phyloP scores from a whole-genome alignment of 2,113 vertebrate species.

The Polypterus senegalus region DNA sequence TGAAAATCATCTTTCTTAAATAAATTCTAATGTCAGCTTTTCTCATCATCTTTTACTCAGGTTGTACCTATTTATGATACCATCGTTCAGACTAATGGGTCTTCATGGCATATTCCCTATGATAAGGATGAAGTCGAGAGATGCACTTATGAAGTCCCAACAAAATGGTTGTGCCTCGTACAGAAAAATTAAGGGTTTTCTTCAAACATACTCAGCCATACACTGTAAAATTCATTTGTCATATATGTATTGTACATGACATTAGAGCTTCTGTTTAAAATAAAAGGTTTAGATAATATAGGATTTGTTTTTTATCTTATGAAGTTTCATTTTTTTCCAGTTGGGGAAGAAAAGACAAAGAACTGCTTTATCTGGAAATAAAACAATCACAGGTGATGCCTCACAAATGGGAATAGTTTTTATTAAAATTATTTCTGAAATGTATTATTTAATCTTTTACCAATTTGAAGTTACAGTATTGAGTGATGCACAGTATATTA shows the following conservation, averaged over 20 bases:
- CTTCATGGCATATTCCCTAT: slow-evolving; percentile 87
- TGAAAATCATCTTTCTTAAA: too few relatives aligned
- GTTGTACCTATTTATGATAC: slow-evolving; percentile 62
- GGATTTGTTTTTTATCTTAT: neutral
- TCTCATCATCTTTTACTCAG: slow-evolving; percentile 39
- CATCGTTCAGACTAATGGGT: slow-evolving; percentile 65
- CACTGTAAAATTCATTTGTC: too few relatives aligned
- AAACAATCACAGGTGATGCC: too few relatives aligned
- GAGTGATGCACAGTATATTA: too few relatives aligned
- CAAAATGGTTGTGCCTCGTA: slow-evolving; percentile 78
- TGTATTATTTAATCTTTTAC: too few relatives aligned
- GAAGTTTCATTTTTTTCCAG: neutral
- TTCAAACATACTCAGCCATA: too few relatives aligned
- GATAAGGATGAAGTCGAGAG: slow-evolving; percentile 59
- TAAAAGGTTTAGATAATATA: neutral
- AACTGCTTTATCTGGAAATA: neutral
- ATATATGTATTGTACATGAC: too few relatives aligned
- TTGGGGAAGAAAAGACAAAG: neutral
- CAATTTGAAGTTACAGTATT: too few relatives aligned
- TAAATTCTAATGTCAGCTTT: slow-evolving; percentile 13
- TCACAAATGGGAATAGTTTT: too few relatives aligned
- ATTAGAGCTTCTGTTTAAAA: too few relatives aligned
- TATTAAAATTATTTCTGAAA: too few relatives aligned
- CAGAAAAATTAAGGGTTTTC: slow-evolving; percentile 17
- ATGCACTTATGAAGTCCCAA: slow-evolving; percentile 65